These are phyloP conservation scores for Erethizon dorsatum DNA, from an alignment of 2,797 vertebrate genomes.

Conservation along the genomic window DNA sequence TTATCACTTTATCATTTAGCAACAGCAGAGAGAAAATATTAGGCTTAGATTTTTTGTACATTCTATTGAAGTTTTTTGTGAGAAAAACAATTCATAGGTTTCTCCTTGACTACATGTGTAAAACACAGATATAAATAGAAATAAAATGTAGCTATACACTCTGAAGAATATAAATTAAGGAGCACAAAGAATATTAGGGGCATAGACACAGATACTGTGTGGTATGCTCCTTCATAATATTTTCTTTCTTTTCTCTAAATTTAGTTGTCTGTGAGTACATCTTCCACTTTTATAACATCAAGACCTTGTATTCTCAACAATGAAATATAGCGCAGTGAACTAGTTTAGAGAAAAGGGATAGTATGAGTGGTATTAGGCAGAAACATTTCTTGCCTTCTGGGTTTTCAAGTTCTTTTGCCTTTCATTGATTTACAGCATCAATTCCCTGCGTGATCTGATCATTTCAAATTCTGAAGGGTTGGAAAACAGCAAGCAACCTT, in stretches of 20 bases:
- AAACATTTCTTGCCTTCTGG: slow-evolving; percentile 48
- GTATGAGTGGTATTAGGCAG: neutral
- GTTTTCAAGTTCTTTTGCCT: slow-evolving; percentile 66
- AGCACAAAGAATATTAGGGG: neutral
- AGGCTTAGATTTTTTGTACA: neutral
- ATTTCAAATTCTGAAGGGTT: slow-evolving; percentile 75
- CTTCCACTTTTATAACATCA: slow-evolving; percentile 4
- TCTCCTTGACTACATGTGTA: neutral
- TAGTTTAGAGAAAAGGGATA: slow-evolving; percentile 37
- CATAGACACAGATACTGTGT: neutral
- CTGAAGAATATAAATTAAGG: neutral
- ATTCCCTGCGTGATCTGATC: slow-evolving; percentile 70
- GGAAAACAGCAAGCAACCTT: slow-evolving; percentile 80
- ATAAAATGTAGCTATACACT: neutral
- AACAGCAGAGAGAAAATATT: neutral
- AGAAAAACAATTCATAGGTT: neutral
- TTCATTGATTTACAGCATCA: slow-evolving; percentile 78
- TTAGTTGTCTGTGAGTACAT: neutral
- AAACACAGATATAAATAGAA: neutral
- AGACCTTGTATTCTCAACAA: neutral
- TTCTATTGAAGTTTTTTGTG: neutral
- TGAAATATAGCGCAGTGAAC: slow-evolving; percentile 28
- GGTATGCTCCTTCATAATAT: neutral
- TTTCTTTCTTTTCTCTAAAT: slow-evolving; percentile 27
- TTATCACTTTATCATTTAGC: neutral